Percentiles rank a stretch among this genome's conserved stretches.
Conservation (phyloP, 2,113 vertebrate species). For the Serilophus lunatus region DNA sequence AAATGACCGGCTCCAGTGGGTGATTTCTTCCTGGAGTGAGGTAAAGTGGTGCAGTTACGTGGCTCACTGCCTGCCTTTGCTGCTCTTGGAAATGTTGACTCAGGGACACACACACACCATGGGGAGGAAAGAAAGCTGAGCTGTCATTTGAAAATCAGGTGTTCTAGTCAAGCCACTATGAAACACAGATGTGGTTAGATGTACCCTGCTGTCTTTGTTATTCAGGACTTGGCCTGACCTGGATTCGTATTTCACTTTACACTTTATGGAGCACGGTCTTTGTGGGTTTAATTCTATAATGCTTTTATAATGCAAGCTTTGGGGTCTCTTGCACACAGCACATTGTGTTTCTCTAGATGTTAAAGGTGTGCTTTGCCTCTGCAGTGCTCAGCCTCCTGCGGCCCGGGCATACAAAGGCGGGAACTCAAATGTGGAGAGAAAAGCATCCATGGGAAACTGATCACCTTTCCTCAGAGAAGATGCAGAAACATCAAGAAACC, state of each 20-base stretch:
- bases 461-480: slow-evolving; percentile 83
- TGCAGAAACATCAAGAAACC: slow-evolving; percentile 89
- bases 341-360: background rate
- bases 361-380: background rate
- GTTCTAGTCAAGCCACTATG: background rate
- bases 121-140: background rate
- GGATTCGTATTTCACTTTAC: background rate
- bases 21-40: slow-evolving; percentile 88
- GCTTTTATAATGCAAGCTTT: background rate
- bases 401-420: slow-evolving; percentile 80
- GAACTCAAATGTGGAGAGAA: slow-evolving; percentile 88
- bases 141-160: background rate
- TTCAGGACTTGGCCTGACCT: background rate
- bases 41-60: slow-evolving; percentile 74
- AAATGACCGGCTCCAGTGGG: slow-evolving; percentile 90
- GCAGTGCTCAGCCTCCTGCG: slow-evolving; percentile 91
- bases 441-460: slow-evolving; percentile 76
- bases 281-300: background rate
- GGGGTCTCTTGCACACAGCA: background rate
- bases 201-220: background rate
- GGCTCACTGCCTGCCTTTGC: background rate
- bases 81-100: background rate
- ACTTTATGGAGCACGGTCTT: rapidly evolving
- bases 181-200: background rate
- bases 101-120: background rate